Conservation (phyloP, 1,140 invertebrate genomes). For the Dysdera silvatica region DNA sequence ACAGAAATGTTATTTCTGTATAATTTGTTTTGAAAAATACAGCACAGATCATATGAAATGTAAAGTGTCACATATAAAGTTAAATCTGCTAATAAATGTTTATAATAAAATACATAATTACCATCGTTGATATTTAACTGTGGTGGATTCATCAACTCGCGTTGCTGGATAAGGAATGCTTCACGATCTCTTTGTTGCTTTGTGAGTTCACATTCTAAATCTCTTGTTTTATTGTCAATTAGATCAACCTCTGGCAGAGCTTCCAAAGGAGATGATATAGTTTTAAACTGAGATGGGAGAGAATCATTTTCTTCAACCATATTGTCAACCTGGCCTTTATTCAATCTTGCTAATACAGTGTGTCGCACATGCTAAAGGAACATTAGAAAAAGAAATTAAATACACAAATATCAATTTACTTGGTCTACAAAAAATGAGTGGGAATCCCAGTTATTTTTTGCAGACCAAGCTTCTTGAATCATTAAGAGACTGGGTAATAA, state of each 20-base stretch:
- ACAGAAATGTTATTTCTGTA: too few relatives aligned
- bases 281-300: conserved; percentile 47
- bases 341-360: conserved; percentile 68
- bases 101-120: too few relatives aligned
- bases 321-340: conserved; percentile 50
- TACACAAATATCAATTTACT: too few relatives aligned
- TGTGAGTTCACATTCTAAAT: neutral
- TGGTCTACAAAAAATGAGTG: too few relatives aligned
- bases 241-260: conserved; percentile 56
- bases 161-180: conserved; percentile 51
- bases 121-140: conserved; percentile 52
- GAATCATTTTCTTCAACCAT: conserved; percentile 54
- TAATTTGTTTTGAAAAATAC: too few relatives aligned
- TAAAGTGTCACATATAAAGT: too few relatives aligned
- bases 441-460: too few relatives aligned
- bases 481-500: neutral
- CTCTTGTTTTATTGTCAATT: conserved; percentile 55
- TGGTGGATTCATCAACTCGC: conserved; percentile 54
- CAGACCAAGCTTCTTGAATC: conserved; percentile 3
- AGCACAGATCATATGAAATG: too few relatives aligned
- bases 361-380: conserved; percentile 78
- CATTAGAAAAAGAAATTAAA: conserved; percentile 14
- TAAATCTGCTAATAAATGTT: too few relatives aligned
- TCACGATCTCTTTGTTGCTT: conserved; percentile 32
- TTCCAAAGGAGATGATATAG: conserved; percentile 44